These are phyloP conservation scores for Crenichthys baileyi DNA, from an alignment of 2,797 vertebrate species.

Conservation along the genomic window DNA sequence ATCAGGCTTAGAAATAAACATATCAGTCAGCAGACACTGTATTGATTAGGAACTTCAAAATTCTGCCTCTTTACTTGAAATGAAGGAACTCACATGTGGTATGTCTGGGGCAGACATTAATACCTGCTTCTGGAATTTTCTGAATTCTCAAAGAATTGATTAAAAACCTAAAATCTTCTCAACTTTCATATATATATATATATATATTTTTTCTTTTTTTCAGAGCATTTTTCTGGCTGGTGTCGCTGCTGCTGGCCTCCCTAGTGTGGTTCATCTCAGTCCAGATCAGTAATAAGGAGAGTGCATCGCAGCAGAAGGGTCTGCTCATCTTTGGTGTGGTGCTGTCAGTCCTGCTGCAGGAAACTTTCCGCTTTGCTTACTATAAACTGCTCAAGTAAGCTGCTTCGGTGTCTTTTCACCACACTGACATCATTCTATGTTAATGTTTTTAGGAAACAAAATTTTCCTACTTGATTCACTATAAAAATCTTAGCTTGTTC, in stretches of 20 bases:
- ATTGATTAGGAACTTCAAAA: too few relatives aligned
- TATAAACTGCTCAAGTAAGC: slow-evolving; percentile 85
- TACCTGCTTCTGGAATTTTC: too few relatives aligned
- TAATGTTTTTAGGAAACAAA: neutral
- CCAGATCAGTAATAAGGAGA: slow-evolving; percentile 77
- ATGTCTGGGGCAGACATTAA: too few relatives aligned
- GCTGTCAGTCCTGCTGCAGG: slow-evolving; percentile 82
- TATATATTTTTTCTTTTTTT: neutral
- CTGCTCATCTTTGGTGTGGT: slow-evolving; percentile 83
- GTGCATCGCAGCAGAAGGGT: slow-evolving; percentile 77
- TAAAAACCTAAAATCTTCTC: neutral
- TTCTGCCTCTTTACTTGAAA: neutral
- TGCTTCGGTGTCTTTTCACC: neutral
- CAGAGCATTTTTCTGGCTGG: slow-evolving; percentile 84
- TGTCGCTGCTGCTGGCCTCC: slow-evolving; percentile 84
- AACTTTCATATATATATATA: neutral
- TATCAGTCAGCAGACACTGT: neutral
- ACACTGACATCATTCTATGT: neutral
- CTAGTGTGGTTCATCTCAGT: slow-evolving; percentile 83
- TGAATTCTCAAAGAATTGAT: too few relatives aligned
- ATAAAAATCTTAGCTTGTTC: neutral
- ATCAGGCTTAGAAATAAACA: neutral
- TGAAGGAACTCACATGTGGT: too few relatives aligned
- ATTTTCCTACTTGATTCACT: neutral
- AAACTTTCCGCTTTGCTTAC: slow-evolving; percentile 81